Evolutionary conservation across 1,140 invertebrate genomes (phyloP), one percentile per base, ranked within the genome.

Genomic region (Achatina immaculata): DNA sequence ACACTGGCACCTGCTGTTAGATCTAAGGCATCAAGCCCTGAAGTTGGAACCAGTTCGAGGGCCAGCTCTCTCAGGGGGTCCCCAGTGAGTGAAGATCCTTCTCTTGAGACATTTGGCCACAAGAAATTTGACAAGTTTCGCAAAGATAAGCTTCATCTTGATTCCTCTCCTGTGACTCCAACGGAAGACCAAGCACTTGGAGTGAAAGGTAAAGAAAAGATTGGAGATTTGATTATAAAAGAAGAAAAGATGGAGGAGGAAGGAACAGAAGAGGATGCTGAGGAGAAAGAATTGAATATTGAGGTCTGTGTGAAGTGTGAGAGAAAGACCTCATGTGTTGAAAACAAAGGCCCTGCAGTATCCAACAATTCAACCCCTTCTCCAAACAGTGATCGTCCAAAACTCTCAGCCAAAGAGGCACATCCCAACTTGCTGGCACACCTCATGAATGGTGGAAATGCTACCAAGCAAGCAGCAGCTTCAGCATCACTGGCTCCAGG

Each of bases 91-190:
- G 75, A 82, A 40, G 48, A 55, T 38, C 78, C 78, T 4, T 40
- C 36, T 45, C 71, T 75, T 28, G 86, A 86, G 72, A 82, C 85
- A 16, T 89, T 88, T 81, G 82, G 82, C 21, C 89, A 90, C 82
- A 90, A 90, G 62, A 90, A 90, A 71, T 90, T 90, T 86, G 89
- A 90, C 82, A 89, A 89, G 69, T 80, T 90, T n/a, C 74, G 89
- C 21, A 88, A 89, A 69, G 83, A 86, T 62, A 71, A 82, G 28
- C 65, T 75, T 21, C 78, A 81, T 16, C 1, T 36, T 42, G 68
- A 69, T 48, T 51, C 77, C 14, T 78, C 36, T 43, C 68, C 82
- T 19, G 58, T 31, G 28, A 65, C 69, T 6, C 45, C 36, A 28
- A 77, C 58, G 58, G 78, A 81, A 19, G 71, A 77, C 21, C 34